Base-by-base conservation (phyloP, 2,113 vertebrate species). In the Perca schrenkii region DNA sequence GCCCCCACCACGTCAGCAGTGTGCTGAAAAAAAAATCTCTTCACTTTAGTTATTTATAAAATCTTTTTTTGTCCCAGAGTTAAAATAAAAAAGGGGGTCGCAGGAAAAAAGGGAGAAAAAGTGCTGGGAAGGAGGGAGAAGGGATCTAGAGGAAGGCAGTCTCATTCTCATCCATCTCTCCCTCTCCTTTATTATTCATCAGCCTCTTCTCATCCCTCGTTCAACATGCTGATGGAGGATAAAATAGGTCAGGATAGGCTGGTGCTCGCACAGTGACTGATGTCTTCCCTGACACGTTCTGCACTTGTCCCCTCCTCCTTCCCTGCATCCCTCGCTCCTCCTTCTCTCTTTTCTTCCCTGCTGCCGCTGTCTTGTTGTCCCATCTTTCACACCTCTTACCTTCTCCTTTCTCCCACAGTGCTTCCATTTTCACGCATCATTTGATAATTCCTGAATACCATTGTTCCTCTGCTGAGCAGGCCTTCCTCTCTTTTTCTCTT, bases 151-250 rank as follows among this genome's bases (percentile, higher is more conserved):
- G 61, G 67, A 77, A 87, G 71, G 54, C 72, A 88, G 86, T 73
- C 83, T 92, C 74, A 34, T 88, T 87, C 86, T 88, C 87, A 92
- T 92, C 90, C 82, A 91, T 92, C 90, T 91, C 88, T 88, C 63
- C 78, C 83, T 85, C 87, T 88, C 53, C 49, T 94, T 79, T 91
- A 94, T 94, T 93, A 94, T 94, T 94, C 84, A 94, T 92, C 84
- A 83, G 54, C 76, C 72, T 87, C 77, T 68, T 77, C 91, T 90
- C 89, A 75, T 92, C 91, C 65, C 87, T 88, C 60, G 25, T 79
- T 92, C 88, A 70, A 74, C 69, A 62, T 65, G 80, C 89, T 93
- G 89, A 92, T 63, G 86, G 90, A 92, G 89, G 88, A 89, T 93
- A 90, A 93, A 94, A 94, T 92, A 83, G 93, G 92, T 89, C 90